phyloP scores from a whole-genome alignment of 2,888 invertebrate genomes.

The Cosmopolites sordidus region DNA sequence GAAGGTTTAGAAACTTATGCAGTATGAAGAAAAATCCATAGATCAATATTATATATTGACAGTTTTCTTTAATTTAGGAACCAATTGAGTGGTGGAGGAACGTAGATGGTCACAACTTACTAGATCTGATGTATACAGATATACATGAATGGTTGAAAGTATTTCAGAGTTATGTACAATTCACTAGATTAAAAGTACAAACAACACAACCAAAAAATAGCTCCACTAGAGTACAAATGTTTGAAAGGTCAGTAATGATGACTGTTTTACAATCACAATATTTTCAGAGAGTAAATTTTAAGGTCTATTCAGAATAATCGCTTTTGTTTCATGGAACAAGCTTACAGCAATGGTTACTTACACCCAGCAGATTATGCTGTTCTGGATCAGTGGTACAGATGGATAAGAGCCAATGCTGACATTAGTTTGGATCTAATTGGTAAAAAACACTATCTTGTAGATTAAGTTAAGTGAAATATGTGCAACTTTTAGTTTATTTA shows the following conservation, averaged over 20 bases:
- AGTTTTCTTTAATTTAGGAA: slow-evolving; percentile 54
- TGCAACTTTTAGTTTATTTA: slow-evolving; percentile 59
- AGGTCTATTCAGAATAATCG: slow-evolving; percentile 73
- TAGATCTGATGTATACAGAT: slow-evolving; percentile 84
- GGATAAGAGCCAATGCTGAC: slow-evolving; percentile 67
- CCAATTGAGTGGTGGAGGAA: slow-evolving; percentile 85
- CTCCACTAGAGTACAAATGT: slow-evolving; percentile 71
- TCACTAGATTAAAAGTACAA: slow-evolving; percentile 84
- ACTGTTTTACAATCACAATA: too few species aligned
- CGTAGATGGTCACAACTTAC: slow-evolving; percentile 71
- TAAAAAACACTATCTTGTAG: slow-evolving; percentile 41
- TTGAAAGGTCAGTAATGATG: slow-evolving; percentile 83
- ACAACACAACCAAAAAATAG: slow-evolving; percentile 51
- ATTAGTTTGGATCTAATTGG: slow-evolving; percentile 83
- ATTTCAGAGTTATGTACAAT: slow-evolving; percentile 87
- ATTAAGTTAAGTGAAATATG: neutral
- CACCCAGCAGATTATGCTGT: slow-evolving; percentile 74
- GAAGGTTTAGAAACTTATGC: slow-evolving; percentile 45
- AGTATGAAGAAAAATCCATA: too few species aligned
- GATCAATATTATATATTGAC: neutral
- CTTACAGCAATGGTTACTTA: slow-evolving; percentile 63
- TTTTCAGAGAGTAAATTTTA: neutral
- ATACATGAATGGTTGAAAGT: slow-evolving; percentile 78
- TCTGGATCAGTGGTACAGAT: slow-evolving; percentile 82
- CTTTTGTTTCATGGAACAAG: slow-evolving; percentile 72